Conservation (phyloP, 2,113 vertebrate species). For the Larimichthys polyactis region DNA sequence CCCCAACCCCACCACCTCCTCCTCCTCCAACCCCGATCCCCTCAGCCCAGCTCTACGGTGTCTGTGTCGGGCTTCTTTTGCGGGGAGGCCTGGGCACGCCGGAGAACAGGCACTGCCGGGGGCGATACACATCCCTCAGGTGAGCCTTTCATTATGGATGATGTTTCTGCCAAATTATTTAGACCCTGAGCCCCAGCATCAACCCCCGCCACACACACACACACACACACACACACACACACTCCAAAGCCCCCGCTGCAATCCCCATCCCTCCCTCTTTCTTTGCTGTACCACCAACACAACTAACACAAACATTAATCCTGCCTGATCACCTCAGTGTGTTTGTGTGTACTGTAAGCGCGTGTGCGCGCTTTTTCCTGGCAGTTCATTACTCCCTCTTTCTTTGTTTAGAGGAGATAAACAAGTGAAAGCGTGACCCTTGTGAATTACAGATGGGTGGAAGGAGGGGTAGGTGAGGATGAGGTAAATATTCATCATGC, state of each 20-base stretch:
- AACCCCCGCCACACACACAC: conserved; percentile 51
- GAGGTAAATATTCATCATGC: conserved; percentile 51
- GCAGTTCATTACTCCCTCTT: conserved; percentile 55
- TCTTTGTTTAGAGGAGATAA: conserved; percentile 58
- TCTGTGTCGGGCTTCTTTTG: conserved; percentile 68
- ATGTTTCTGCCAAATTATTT: conserved; percentile 88
- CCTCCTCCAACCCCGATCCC: conserved; percentile 51
- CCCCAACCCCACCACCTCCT: background rate
- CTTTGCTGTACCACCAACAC: conserved; percentile 43
- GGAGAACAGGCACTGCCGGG: conserved; percentile 80
- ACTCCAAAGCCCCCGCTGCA: conserved; percentile 28
- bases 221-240: conserved; percentile 33
- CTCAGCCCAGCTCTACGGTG: conserved; percentile 47
- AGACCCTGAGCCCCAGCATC: conserved; percentile 74
- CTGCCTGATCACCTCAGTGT: conserved; percentile 50
- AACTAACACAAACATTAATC: conserved; percentile 64
- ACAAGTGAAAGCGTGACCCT: conserved; percentile 31
- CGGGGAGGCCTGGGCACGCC: conserved; percentile 63
- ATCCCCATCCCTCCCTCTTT: conserved; percentile 20
- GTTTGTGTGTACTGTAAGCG: conserved; percentile 17
- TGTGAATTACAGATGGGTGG: conserved; percentile 46
- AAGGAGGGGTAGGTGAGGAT: conserved; percentile 23
- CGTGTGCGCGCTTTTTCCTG: background rate
- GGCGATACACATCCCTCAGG: conserved; percentile 87
- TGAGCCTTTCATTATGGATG: conserved; percentile 88